Evolutionary conservation across 1,140 invertebrate genomes (phyloP).

Genomic region (Temnothorax longispinosus): DNA sequence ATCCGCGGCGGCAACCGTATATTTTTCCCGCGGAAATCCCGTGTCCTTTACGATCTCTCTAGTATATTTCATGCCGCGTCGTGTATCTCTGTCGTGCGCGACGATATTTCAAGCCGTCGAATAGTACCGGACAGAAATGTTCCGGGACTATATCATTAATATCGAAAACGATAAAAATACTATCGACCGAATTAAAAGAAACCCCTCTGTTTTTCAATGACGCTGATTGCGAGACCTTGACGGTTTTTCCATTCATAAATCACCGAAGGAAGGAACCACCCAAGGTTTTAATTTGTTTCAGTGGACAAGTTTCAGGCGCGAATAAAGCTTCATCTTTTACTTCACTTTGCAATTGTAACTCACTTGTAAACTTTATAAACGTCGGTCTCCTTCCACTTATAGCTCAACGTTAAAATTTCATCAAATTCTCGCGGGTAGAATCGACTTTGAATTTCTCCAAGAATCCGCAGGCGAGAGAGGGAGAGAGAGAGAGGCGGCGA

Average conservation of each 20-base stretch:
- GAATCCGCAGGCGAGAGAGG: background rate
- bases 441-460: background rate
- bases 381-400: too few species aligned
- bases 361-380: background rate
- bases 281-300: background rate
- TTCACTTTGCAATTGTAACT: background rate
- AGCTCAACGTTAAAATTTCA: background rate
- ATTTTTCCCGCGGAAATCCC: constrained; percentile 30
- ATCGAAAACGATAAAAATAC: background rate
- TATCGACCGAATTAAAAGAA: background rate
- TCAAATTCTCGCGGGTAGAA: background rate
- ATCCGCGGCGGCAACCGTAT: constrained; percentile 5
- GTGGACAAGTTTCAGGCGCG: background rate
- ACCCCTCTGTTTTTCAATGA: background rate
- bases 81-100: background rate
- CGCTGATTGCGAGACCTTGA: background rate
- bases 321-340: background rate
- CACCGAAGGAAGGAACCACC: background rate
- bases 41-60: constrained; percentile 19
- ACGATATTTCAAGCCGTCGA: background rate
- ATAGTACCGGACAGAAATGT: background rate
- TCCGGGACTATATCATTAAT: background rate
- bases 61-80: background rate
- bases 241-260: background rate
- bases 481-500: background rate